Conservation (phyloP, 2,797 vertebrate species). For the Coregonus suidteri region DNA sequence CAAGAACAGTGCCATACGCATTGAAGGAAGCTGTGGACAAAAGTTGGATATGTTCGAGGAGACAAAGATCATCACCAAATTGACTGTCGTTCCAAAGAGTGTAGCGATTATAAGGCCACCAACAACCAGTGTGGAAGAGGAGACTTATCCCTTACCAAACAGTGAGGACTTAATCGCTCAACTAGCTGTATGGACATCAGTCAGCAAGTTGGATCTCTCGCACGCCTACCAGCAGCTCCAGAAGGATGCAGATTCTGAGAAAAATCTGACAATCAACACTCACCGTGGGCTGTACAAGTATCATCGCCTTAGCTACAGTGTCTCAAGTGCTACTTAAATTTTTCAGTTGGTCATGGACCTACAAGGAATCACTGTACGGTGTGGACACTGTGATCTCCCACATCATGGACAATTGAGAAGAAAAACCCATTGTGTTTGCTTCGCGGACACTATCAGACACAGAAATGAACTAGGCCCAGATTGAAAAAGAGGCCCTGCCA, state of each 20-base stretch:
- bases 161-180: not conserved
- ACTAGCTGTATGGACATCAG: not conserved
- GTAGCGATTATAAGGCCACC: too few relatives aligned
- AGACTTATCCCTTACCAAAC: not conserved
- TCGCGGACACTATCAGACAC: not conserved
- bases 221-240: not conserved
- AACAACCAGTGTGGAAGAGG: too few relatives aligned
- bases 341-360: too few relatives aligned
- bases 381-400: not conserved
- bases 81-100: not conserved
- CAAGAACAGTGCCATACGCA: slow-evolving; percentile 20
- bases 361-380: too few relatives aligned
- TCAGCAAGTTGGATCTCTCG: not conserved
- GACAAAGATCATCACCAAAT: slow-evolving; percentile 7
- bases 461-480: slow-evolving; percentile 6
- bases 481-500: slow-evolving; percentile 17
- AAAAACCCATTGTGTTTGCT: not conserved
- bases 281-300: not conserved
- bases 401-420: slow-evolving; percentile 1
- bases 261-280: not conserved
- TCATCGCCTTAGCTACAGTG: not conserved
- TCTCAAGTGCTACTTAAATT: not conserved
- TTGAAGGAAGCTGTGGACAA: slow-evolving; percentile 28
- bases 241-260: not conserved
- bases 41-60: slow-evolving; percentile 19